Percentiles rank a stretch among this genome's conserved stretches.
Evolutionary conservation across 2,113 vertebrate genomes (phyloP).

Genomic region (Trachemys scripta): DNA sequence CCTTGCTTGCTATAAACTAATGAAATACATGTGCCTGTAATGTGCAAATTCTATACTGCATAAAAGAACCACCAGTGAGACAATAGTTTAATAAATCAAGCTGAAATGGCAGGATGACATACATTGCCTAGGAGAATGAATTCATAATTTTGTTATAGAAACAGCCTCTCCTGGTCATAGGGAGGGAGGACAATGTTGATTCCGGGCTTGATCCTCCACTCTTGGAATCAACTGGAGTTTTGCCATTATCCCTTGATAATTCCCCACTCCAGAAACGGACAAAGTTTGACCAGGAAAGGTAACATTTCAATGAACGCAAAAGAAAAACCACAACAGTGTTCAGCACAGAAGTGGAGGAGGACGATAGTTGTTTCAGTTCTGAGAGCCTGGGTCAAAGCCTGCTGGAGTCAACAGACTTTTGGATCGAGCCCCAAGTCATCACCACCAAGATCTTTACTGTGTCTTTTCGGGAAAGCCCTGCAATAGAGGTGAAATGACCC

Average conservation of each 20-base stretch:
- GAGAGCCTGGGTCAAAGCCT: neutral
- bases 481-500: accelerated
- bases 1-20: conserved; percentile 38
- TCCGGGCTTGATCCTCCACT: conserved; percentile 6
- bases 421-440: neutral
- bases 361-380: neutral
- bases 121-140: conserved; percentile 58
- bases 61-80: conserved; percentile 63
- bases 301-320: neutral
- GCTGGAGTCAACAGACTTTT: neutral
- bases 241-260: neutral
- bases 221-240: neutral
- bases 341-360: neutral
- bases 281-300: neutral
- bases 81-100: conserved; percentile 65
- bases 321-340: neutral
- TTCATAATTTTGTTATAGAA: conserved; percentile 58
- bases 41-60: conserved; percentile 65
- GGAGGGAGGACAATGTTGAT: conserved; percentile 11
- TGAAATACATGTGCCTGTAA: conserved; percentile 72
- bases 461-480: neutral
- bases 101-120: conserved; percentile 63
- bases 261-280: neutral
- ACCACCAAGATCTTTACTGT: neutral
- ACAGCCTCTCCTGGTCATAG: conserved; percentile 19